These are phyloP conservation scores for Geococcyx californianus DNA, from an alignment of 2,113 vertebrate species.

Conservation along the genomic window DNA sequence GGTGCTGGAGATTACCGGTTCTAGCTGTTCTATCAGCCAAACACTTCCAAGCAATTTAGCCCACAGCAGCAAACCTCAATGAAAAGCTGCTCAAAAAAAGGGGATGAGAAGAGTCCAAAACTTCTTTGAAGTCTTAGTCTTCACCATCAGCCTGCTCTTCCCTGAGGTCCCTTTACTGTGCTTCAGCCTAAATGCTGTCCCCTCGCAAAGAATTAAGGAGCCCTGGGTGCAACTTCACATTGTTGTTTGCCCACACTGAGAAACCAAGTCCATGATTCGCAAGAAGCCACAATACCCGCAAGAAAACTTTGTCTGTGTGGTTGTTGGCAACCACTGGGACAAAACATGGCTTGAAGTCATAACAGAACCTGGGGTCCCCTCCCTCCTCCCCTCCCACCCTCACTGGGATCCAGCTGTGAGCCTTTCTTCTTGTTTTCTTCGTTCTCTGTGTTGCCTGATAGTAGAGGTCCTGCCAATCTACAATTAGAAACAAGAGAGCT, in stretches of 20 bases:
- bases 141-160: not conserved
- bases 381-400: not conserved
- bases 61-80: constrained; percentile 32
- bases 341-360: not conserved
- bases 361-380: not conserved
- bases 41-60: constrained; percentile 22
- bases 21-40: constrained; percentile 26
- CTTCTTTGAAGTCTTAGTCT: not conserved
- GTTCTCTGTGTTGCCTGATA: not conserved
- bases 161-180: not conserved
- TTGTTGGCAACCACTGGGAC: not conserved
- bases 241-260: not conserved
- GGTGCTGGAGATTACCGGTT: constrained; percentile 21
- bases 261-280: not conserved
- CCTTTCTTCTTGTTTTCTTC: not conserved
- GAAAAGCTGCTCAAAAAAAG: not conserved
- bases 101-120: constrained; percentile 1
- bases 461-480: not conserved
- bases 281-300: not conserved
- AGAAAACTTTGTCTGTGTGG: not conserved
- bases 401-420: not conserved
- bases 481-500: not conserved
- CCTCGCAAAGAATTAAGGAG: not conserved
- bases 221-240: not conserved
- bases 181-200: not conserved